Evolutionary conservation across 2,113 vertebrate species (phyloP).

Genomic region (Engraulis encrasicolus): DNA sequence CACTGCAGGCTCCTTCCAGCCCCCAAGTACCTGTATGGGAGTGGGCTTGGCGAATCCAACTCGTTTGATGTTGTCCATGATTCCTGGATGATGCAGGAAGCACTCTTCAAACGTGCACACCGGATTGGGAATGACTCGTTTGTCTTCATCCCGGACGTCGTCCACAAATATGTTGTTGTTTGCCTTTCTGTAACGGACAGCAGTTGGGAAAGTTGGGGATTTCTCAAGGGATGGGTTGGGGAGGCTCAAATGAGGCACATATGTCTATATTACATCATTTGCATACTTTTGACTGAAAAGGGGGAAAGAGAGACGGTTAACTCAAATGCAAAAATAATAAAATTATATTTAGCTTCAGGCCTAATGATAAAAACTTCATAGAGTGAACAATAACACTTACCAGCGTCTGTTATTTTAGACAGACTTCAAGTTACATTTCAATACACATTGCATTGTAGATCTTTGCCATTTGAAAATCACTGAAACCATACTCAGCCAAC

Average conservation of each 20-base stretch:
- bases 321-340: no score
- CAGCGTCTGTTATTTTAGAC: no score
- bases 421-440: no score
- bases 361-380: no score
- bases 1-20: no score
- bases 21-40: slow-evolving; percentile 88
- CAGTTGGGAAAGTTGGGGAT: not conserved
- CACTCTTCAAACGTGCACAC: slow-evolving; percentile 86
- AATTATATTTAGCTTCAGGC: no score
- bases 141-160: slow-evolving; percentile 85
- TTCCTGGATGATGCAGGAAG: slow-evolving; percentile 84
- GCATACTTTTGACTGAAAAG: not conserved
- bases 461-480: no score
- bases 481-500: no score
- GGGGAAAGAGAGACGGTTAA: not conserved
- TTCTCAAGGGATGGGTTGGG: no score
- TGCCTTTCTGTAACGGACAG: slow-evolving; percentile 79
- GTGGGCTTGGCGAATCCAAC: slow-evolving; percentile 90
- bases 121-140: slow-evolving; percentile 86
- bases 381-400: no score
- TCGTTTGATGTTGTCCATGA: slow-evolving; percentile 87
- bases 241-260: no score
- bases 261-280: not conserved
- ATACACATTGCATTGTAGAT: no score
- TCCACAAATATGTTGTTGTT: slow-evolving; percentile 91